Evolutionary conservation across 2,888 invertebrate species (phyloP), one percentile per base, ranked within the genome.

Genomic region (Eupeodes luniger): DNA sequence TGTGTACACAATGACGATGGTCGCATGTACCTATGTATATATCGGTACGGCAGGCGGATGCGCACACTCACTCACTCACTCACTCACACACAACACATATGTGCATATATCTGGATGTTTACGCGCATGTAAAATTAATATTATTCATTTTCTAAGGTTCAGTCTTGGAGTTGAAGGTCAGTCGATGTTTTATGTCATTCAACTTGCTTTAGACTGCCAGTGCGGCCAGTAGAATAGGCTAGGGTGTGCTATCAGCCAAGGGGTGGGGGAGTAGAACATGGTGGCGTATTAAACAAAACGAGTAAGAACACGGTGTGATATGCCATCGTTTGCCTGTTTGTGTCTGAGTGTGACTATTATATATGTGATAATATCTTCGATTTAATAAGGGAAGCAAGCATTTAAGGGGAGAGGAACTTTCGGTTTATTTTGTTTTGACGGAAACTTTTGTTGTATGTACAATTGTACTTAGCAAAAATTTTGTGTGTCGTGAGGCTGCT

Each of bases 131-230:
- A 89, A 91, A 91, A 90, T 91, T 91, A 92, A 92, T 92, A 92
- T 92, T 91, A 91, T 92, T 92, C 92, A 91, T 92, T 92, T 92
- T 91, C 92, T 92, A 92, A 92, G 92, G 93, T 93, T 93, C 93
- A 93, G 93, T 92, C 92, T 90, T 91, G 92, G 92, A 93, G 93
- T 93, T 93, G 93, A 93, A 93, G 93, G 93, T 93, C 93, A 93
- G 93, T 92, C 91, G 92, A 92, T 93, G 92, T 93, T 93, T 93
- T 93, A 93, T 93, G 93, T 93, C 93, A 93, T 93, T 93, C 93
- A 93, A 93, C 93, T 93, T 93, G 92, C 91, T 84, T 82, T 89
- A 76, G 78, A 74, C 85, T 87, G 84, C 62, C 67, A 80, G 70
- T 77, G 74, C 77, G 49, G 47, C n/a, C 12, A 16, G 51, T 59